Percentiles rank a stretch among this genome's conserved stretches.
Conservation (phyloP, 2,888 invertebrate genomes). For the Leptinotarsa juncta region DNA sequence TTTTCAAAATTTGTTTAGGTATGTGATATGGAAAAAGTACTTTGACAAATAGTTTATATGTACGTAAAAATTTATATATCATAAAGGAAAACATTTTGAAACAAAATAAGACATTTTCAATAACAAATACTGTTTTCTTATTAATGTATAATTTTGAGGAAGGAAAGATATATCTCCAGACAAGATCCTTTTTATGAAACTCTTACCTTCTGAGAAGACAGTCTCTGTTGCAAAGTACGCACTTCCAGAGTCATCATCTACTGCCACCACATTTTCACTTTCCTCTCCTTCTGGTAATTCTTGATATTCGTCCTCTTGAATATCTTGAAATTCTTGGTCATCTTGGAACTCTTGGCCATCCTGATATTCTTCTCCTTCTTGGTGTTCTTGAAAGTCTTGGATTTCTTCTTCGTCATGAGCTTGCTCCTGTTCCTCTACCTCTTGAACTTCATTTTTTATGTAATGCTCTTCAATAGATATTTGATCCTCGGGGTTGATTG, state of each 20-base stretch:
- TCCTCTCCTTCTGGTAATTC: conserved; percentile 26
- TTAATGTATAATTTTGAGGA: no score
- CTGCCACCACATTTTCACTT: conserved; percentile 31
- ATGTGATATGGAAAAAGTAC: no score
- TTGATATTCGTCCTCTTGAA: conserved; percentile 21
- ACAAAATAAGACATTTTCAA: no score
- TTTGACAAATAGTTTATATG: no score
- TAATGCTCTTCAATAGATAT: conserved; percentile 43
- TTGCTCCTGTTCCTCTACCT: conserved; percentile 49
- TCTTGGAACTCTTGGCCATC: background rate
- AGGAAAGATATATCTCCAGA: no score
- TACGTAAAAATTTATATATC: no score
- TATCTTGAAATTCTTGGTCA: conserved; percentile 12
- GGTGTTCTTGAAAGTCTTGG: conserved; percentile 37
- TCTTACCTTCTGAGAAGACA: conserved; percentile 37
- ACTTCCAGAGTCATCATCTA: conserved; percentile 28
- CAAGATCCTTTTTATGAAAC: background rate
- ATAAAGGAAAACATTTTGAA: no score
- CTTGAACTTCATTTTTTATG: conserved; percentile 38
- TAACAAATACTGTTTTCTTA: no score
- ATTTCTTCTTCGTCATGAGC: conserved; percentile 32
- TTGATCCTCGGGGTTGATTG: conserved; percentile 39
- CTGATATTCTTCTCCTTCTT: conserved; percentile 7
- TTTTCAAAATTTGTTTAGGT: no score
- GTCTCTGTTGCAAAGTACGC: conserved; percentile 6